These are phyloP conservation scores for Fissipunctia ypsillon DNA, from an alignment of 2,888 invertebrate species.

Conservation along the genomic window DNA sequence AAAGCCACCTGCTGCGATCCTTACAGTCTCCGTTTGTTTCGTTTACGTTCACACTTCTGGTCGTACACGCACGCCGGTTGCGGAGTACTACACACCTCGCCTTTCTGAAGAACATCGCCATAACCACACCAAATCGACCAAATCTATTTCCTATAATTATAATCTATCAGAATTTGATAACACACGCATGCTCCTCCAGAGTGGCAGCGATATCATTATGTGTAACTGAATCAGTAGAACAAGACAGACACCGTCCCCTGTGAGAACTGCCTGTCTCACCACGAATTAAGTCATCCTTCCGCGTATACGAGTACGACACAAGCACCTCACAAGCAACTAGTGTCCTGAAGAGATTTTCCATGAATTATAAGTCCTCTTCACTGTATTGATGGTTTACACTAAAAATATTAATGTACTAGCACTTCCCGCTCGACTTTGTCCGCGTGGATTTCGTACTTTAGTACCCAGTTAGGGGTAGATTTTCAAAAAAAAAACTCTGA, in stretches of 20 bases:
- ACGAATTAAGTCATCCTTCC: slow-evolving; percentile 20
- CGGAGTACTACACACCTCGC: too few relatives aligned
- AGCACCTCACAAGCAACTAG: neutral
- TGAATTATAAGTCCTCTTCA: neutral
- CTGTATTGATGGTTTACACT: neutral
- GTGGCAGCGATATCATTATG: slow-evolving; percentile 24
- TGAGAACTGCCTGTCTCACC: slow-evolving; percentile 24
- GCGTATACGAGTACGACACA: neutral
- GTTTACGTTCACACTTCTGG: too few relatives aligned
- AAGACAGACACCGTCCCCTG: slow-evolving; percentile 35
- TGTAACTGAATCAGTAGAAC: slow-evolving; percentile 38
- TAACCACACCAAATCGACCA: neutral
- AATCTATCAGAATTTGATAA: slow-evolving; percentile 6
- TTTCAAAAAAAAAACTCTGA: too few relatives aligned
- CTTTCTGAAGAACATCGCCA: too few relatives aligned
- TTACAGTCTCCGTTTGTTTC: too few relatives aligned
- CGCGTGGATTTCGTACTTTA: too few relatives aligned
- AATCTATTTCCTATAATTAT: slow-evolving; percentile 23
- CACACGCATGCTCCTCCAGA: slow-evolving; percentile 5
- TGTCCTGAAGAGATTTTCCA: neutral
- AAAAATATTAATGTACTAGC: neutral
- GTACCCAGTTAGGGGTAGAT: too few relatives aligned
- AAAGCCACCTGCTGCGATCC: too few relatives aligned
- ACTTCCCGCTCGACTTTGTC: too few relatives aligned
- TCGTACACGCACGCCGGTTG: too few relatives aligned